These are phyloP conservation scores for Raja brachyura DNA, from an alignment of 2,113 vertebrate species.

Conservation along the genomic window DNA sequence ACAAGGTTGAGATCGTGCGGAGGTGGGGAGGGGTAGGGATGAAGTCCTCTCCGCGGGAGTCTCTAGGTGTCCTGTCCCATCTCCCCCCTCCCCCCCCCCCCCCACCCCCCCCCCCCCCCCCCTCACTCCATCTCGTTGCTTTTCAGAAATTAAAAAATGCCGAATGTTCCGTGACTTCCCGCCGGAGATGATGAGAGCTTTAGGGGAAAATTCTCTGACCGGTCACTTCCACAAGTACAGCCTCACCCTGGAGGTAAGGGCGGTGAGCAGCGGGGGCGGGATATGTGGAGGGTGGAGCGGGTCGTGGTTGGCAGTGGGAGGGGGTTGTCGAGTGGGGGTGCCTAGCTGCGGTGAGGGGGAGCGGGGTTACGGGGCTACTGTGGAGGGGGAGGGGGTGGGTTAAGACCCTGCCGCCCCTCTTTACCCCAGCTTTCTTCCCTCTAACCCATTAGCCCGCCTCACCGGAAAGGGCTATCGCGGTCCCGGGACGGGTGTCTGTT, in stretches of 20 bases:
- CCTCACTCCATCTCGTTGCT: background rate
- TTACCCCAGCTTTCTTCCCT: no score
- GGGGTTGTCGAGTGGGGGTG: background rate
- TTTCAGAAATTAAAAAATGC: constrained; percentile 54
- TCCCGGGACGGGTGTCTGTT: no score
- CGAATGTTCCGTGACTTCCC: constrained; percentile 57
- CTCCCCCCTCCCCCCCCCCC: no score
- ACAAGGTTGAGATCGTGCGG: no score
- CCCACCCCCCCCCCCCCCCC: background rate
- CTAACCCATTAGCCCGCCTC: no score
- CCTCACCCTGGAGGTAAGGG: constrained; percentile 52
- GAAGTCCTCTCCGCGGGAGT: no score
- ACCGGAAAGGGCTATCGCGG: no score
- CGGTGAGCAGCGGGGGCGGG: background rate
- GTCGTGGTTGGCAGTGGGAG: background rate
- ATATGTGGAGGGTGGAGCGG: accelerated
- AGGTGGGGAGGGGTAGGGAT: no score
- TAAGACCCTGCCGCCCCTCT: no score
- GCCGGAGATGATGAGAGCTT: constrained; percentile 48
- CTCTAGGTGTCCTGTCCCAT: background rate
- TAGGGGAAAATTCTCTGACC: constrained; percentile 59
- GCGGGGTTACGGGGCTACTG: no score
- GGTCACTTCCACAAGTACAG: constrained; percentile 67
- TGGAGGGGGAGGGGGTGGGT: no score
- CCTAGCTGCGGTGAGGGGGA: no score